Conservation (phyloP, 2,888 invertebrate species). For the Mongoloraphidia duomilia region DNA sequence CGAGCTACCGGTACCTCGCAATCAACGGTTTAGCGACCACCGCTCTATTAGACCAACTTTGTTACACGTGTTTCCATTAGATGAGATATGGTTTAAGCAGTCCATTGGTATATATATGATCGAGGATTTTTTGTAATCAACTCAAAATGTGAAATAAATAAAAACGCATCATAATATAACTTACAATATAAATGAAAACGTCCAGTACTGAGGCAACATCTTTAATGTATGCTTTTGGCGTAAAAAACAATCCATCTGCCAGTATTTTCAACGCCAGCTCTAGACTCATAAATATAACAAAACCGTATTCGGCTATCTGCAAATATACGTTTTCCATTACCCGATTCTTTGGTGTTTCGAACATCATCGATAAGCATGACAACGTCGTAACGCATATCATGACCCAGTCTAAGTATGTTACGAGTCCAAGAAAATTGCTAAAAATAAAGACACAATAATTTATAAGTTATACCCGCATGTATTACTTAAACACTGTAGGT, state of each 20-base stretch:
- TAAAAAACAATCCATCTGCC: conserved; percentile 96
- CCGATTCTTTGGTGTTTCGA: conserved; percentile 86
- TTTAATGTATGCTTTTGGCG: conserved; percentile 95
- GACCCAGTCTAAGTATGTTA: conserved; percentile 98
- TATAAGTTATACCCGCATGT: no score
- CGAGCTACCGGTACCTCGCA: no score
- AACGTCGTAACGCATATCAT: conserved; percentile 98
- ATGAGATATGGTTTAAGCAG: background rate
- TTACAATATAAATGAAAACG: conserved; percentile 92
- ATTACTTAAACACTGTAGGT: background rate
- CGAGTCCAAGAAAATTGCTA: conserved; percentile 92
- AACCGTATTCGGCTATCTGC: conserved; percentile 92
- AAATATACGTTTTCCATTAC: conserved; percentile 90
- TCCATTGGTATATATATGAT: background rate
- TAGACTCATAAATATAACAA: conserved; percentile 96
- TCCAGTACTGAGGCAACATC: conserved; percentile 95
- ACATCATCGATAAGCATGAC: conserved; percentile 98
- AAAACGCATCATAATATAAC: conserved; percentile 19
- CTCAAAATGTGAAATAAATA: background rate
- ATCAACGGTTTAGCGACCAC: no score
- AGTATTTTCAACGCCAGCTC: conserved; percentile 90
- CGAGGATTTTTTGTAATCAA: background rate
- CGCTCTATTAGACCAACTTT: no score
- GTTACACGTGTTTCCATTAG: background rate
- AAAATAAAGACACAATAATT: conserved; percentile 19